Evolutionary conservation across 2,797 vertebrate genomes (phyloP).

Genomic region (Moxostoma hubbsi): DNA sequence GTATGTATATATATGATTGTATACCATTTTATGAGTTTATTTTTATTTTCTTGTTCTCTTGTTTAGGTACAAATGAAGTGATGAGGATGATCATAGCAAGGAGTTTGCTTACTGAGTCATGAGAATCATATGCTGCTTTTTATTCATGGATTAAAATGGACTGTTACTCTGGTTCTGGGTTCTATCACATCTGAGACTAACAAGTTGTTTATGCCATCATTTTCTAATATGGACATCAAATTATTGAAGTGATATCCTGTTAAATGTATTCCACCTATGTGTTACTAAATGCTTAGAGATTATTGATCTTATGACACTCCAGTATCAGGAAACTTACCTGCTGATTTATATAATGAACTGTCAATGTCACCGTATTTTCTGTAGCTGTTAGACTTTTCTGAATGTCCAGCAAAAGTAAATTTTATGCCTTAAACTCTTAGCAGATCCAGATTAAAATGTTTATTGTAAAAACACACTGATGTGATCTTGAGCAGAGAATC

Average conservation of each 20-base stretch:
- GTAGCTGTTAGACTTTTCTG: neutral
- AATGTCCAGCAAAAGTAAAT: neutral
- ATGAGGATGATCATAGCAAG: conserved; percentile 96
- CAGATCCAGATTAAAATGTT: neutral
- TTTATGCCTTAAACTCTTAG: conserved; percentile 27
- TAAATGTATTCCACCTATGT: neutral
- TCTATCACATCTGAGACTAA: neutral
- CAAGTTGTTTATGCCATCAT: neutral
- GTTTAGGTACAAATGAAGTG: conserved; percentile 92
- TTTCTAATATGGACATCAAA: neutral
- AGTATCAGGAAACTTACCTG: neutral
- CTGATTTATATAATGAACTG: neutral
- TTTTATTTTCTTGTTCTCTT: neutral
- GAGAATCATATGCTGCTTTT: conserved; percentile 50
- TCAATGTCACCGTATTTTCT: conserved; percentile 7
- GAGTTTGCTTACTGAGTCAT: conserved; percentile 82
- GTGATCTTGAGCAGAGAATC: neutral
- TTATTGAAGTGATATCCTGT: neutral
- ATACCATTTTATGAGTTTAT: too few species aligned
- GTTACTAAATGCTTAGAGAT: conserved; percentile 4
- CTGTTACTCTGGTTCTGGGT: conserved; percentile 16
- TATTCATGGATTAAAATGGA: neutral
- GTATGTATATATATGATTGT: too few species aligned
- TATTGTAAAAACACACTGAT: conserved; percentile 8
- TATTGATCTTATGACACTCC: conserved; percentile 7